Evolutionary conservation across 2,888 invertebrate genomes (phyloP), one percentile per base, ranked within the genome.

Genomic region (Escarpia spicata): DNA sequence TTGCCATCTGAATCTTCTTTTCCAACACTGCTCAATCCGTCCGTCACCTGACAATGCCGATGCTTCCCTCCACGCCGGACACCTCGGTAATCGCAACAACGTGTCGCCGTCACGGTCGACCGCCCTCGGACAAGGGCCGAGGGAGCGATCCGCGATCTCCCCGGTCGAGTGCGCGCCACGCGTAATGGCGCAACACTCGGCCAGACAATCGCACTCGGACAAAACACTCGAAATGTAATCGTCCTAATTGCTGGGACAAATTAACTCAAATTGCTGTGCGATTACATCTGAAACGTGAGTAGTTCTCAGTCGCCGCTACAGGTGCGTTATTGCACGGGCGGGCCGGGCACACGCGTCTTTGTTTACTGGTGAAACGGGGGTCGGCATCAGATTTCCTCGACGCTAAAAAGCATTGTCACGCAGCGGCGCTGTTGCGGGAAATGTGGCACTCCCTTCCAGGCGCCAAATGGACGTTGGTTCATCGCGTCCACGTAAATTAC

Each of bases 181-280:
- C 75, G 75, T 75, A 75, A 75, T 75, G 75, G 26, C 75, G 75
- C 75, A 75, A 75, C 75, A 26, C 19, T 75, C 75, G 75, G 75
- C 6, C 75, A 75, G 75, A 75, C 75, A 75, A 75, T 75, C 75
- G 75, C 75, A 19, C 75, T 75, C 75, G 75, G 6, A 75, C 75
- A 19, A 75, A 75, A 75, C 75, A 75, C 75, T 75, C 75, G 75
- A 75, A 19, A 75, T 75, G 75, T 75, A 75, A 75, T 75, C 75
- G 75, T 75, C 75, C 75, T 75, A 75, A 75, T 75, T 75, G 75
- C 75, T 26, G 75, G 75, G 19, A 75, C 75, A 75, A 75, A 75
- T 75, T 75, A 75, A 75, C 75, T 75, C 75, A 75, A 75, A 75
- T 75, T 75, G 75, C 75, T 6, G 19, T 26, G 75, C 75, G 75